phyloP scores from a whole-genome alignment of 53 echinoderm and acorn worm genomes.

The Temnopleurus reevesii region DNA sequence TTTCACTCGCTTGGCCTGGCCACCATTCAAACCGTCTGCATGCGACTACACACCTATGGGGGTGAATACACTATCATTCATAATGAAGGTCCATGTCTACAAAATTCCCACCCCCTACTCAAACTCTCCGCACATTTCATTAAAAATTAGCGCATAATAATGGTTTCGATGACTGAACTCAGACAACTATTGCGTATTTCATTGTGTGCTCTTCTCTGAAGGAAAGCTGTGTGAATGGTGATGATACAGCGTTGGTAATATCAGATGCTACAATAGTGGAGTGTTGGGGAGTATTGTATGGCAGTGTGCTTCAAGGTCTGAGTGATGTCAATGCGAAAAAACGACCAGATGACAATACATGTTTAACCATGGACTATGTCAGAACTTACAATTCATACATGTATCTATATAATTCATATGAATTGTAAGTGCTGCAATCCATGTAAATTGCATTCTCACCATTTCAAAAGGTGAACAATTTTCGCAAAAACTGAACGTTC shows the following conservation, averaged over 20 bases:
- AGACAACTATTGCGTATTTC: background rate
- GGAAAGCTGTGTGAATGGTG: background rate
- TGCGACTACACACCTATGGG: background rate
- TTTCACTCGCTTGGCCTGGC: background rate
- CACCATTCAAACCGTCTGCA: background rate
- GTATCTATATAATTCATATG: no score
- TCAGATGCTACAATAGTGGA: background rate
- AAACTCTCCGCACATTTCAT: background rate
- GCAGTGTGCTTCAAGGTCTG: background rate
- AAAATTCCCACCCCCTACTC: background rate
- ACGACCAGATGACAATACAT: background rate
- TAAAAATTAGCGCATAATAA: background rate
- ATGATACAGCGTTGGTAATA: background rate
- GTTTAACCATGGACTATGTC: no score
- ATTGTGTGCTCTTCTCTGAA: background rate
- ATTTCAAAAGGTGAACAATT: no score
- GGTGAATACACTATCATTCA: constrained; percentile 49
- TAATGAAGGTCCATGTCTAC: background rate
- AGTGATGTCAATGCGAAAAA: background rate
- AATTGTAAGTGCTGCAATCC: no score
- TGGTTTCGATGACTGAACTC: background rate
- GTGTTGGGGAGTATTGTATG: background rate
- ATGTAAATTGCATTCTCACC: no score
- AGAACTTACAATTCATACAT: no score
- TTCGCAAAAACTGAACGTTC: no score